Evolutionary conservation across 2,113 vertebrate species (phyloP).

Genomic region (Microtus montanus): DNA sequence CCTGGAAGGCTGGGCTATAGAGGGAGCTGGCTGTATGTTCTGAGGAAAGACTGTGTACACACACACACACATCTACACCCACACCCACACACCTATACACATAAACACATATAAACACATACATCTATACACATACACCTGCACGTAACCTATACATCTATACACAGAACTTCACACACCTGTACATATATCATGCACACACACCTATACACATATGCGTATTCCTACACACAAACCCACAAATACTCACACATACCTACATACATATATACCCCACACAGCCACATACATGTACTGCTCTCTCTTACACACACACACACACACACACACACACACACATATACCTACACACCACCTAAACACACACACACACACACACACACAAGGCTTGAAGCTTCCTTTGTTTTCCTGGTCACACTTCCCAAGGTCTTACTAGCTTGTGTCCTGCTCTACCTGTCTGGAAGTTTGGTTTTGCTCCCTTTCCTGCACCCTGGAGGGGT

Average conservation of each 20-base stretch:
- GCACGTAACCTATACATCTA: not conserved
- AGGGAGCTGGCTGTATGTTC: not conserved
- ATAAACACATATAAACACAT: too few species aligned
- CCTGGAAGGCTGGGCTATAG: not conserved
- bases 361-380: rapidly evolving
- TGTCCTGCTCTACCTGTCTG: not conserved
- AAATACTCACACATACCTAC: not conserved
- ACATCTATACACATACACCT: too few species aligned
- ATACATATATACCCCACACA: too few species aligned
- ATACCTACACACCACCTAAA: not conserved
- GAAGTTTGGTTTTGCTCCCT: not conserved
- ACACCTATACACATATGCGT: too few species aligned
- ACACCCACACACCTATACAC: too few species aligned
- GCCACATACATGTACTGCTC: not conserved
- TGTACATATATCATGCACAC: too few species aligned
- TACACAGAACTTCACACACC: not conserved
- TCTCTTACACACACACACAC: not conserved
- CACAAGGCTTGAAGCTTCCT: rapidly evolving
- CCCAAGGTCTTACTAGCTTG: not conserved
- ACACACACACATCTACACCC: too few species aligned
- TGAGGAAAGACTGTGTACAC: not conserved
- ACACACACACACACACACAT: too few species aligned
- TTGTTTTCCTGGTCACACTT: rapidly evolving
- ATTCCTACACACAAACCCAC: rapidly evolving
- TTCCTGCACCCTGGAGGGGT: not conserved